Evolutionary conservation across 2,113 vertebrate species (phyloP).

Genomic region (Protobothrops flavoviridis): DNA sequence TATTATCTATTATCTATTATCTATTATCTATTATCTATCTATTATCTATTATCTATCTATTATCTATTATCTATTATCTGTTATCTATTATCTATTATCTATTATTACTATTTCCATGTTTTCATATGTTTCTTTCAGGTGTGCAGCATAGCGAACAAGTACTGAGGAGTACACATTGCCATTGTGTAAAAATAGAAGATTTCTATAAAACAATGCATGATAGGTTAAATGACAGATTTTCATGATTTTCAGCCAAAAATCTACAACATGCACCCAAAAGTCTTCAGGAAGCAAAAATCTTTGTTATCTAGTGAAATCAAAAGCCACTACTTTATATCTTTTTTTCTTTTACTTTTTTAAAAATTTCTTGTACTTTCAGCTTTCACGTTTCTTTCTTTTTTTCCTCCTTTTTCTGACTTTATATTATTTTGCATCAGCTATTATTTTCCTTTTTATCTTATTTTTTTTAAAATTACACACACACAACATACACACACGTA

Average conservation of each 20-base stretch:
- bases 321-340: not conserved
- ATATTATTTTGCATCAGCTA: not conserved
- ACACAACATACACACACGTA: not conserved
- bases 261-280: not conserved
- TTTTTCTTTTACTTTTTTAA: not conserved
- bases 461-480: not conserved
- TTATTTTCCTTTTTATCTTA: not conserved
- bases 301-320: not conserved
- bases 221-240: not conserved
- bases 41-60: no score
- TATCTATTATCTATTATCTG: no score
- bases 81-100: no score
- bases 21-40: no score
- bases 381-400: not conserved
- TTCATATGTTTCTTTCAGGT: not conserved
- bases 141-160: not conserved
- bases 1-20: no score
- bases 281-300: not conserved
- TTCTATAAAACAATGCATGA: not conserved
- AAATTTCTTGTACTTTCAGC: not conserved
- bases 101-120: not conserved
- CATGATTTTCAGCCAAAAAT: not conserved
- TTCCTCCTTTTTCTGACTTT: not conserved
- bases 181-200: not conserved
- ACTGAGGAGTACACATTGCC: not conserved